Evolutionary conservation across 2,113 vertebrate species (phyloP).

Genomic region (Casuarius casuarius): DNA sequence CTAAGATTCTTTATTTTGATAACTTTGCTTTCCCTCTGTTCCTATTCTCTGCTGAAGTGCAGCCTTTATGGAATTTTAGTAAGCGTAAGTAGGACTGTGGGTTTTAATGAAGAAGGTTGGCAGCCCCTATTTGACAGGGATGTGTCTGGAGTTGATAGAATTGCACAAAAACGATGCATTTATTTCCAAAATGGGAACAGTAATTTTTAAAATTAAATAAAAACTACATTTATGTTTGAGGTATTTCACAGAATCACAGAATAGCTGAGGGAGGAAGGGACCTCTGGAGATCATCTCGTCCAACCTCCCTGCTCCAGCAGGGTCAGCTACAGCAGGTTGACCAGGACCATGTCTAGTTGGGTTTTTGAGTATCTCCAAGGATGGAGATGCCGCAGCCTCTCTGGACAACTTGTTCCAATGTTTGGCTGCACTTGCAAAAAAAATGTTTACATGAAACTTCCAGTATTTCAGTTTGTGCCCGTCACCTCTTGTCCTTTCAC

Average conservation of each 20-base stretch:
- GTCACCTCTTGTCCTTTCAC: not conserved
- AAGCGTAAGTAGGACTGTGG: not conserved
- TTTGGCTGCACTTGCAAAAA: not conserved
- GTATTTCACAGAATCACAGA: not conserved
- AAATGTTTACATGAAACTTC: not conserved
- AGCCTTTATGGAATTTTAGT: not conserved
- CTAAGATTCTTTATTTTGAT: not conserved
- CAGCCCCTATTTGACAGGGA: no score
- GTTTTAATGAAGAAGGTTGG: not conserved
- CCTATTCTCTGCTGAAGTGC: not conserved
- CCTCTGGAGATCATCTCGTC: not conserved
- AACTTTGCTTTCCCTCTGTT: not conserved
- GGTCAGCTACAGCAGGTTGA: not conserved
- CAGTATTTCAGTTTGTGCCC: not conserved
- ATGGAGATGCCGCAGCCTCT: not conserved
- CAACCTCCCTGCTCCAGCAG: not conserved
- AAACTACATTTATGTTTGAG: not conserved
- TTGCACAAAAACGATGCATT: not conserved
- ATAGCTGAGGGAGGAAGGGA: not conserved
- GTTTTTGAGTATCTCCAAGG: not conserved
- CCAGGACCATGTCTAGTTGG: not conserved
- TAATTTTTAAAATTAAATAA: not conserved
- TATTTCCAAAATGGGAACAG: not conserved
- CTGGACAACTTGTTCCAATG: not conserved
- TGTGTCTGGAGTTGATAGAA: not conserved